Evolutionary conservation across 1,140 invertebrate species (phyloP).

Genomic region (Parasteatoda tepidariorum): DNA sequence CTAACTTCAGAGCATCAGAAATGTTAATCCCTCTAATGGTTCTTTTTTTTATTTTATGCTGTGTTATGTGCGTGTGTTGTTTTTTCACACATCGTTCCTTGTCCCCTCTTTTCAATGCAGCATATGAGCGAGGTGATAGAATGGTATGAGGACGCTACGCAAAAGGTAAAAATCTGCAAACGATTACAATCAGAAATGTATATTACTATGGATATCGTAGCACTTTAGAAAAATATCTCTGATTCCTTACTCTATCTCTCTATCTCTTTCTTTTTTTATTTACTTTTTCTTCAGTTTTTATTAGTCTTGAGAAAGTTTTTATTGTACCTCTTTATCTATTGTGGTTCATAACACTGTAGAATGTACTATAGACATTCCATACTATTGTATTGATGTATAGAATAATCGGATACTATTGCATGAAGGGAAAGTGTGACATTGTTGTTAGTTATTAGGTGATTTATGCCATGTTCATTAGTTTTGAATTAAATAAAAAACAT

Average conservation of each 20-base stretch:
- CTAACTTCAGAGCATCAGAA: no score
- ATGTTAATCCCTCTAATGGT: not conserved
- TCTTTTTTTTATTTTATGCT: constrained; percentile 11
- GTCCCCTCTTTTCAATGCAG: constrained; percentile 61
- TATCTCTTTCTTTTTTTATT: no score
- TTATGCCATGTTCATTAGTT: no score
- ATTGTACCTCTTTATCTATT: no score
- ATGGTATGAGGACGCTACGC: constrained; percentile 64
- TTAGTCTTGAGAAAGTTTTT: not conserved
- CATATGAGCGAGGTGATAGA: constrained; percentile 65
- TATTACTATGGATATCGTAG: constrained; percentile 29
- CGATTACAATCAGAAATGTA: constrained; percentile 20
- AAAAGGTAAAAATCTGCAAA: constrained; percentile 60
- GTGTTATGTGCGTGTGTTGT: constrained; percentile 28
- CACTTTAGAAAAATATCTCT: constrained; percentile 20
- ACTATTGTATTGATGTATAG: no score
- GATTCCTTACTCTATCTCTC: not conserved
- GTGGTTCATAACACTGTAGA: no score
- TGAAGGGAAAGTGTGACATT: no score
- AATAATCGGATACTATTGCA: no score
- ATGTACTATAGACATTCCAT: no score
- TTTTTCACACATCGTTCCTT: constrained; percentile 58
- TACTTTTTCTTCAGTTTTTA: not conserved
- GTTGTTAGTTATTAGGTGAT: no score
- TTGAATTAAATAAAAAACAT: no score